These are phyloP conservation scores for Molorchus minor DNA, from an alignment of 2,888 invertebrate species.

Conservation along the genomic window DNA sequence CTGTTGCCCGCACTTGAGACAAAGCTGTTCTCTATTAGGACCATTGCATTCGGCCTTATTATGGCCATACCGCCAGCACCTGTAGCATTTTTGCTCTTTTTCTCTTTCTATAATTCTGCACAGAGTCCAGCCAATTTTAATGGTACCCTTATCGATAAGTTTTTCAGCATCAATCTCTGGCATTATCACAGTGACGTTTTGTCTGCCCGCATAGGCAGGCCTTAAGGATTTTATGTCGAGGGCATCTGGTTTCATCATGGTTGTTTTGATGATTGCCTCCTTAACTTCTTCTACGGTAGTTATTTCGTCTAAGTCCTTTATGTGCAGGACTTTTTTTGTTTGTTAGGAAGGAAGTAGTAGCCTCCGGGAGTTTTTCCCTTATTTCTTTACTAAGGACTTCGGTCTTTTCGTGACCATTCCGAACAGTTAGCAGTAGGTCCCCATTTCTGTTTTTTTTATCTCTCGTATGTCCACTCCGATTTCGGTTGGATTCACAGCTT, in stretches of 20 bases:
- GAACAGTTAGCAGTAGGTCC: conserved; percentile 25
- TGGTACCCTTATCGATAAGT: too few relatives aligned
- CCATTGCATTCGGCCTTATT: neutral
- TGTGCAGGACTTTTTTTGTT: conserved; percentile 27
- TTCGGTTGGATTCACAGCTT: conserved; percentile 14
- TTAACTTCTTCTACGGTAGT: conserved; percentile 18
- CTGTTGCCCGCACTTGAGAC: neutral
- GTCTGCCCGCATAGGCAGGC: conserved; percentile 27
- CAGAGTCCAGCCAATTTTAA: neutral
- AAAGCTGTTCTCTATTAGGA: neutral
- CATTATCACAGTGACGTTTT: neutral
- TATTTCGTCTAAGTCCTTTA: conserved; percentile 31
- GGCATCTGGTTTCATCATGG: conserved; percentile 12
- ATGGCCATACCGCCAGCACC: neutral
- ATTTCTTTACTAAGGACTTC: conserved; percentile 22
- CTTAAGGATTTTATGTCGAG: conserved; percentile 33
- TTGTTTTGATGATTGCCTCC: conserved; percentile 1
- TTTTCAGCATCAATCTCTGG: neutral
- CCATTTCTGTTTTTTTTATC: conserved; percentile 14
- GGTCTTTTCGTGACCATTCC: conserved; percentile 28
- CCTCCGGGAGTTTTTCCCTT: conserved; percentile 15
- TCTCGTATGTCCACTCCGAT: neutral
- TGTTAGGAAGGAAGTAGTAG: conserved; percentile 11
- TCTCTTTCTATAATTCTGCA: neutral
- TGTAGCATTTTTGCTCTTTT: neutral